phyloP scores from a whole-genome alignment of 2,113 vertebrate species.

The Empidonax traillii region DNA sequence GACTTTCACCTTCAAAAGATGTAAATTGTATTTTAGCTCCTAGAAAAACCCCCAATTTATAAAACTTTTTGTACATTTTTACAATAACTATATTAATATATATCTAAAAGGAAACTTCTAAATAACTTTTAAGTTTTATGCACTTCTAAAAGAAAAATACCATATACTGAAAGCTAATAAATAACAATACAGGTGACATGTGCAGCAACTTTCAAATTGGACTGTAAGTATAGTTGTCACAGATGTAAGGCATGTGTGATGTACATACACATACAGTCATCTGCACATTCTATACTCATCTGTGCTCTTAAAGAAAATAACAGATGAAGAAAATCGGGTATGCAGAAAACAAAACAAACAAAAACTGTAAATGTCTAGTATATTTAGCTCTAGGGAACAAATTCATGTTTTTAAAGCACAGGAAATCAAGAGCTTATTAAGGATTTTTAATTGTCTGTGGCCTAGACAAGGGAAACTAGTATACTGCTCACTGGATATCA shows the following conservation, averaged over 20 bases:
- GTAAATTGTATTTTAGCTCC: not conserved
- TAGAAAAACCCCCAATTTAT: not conserved
- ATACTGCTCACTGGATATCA: not conserved
- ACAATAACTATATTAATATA: not conserved
- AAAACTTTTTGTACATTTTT: not conserved
- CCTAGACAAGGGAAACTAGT: not conserved
- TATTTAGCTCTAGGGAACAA: not conserved
- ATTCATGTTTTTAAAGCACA: not conserved
- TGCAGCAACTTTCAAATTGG: not conserved
- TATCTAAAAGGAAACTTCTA: not conserved
- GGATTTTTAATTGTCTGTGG: slow-evolving; percentile 35
- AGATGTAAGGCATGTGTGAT: not conserved
- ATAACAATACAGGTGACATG: not conserved
- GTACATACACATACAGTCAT: too few species aligned
- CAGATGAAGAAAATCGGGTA: too few species aligned
- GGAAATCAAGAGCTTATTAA: not conserved
- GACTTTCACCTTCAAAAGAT: not conserved
- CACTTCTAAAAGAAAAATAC: not conserved
- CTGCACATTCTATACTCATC: too few species aligned
- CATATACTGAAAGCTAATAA: not conserved
- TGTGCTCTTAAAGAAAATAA: too few species aligned
- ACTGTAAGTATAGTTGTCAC: not conserved
- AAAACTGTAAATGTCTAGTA: not conserved
- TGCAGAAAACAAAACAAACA: too few species aligned
- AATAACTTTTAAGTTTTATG: not conserved